These are phyloP conservation scores for Porites rus DNA, from an alignment of 92 coral and sea anemone species.

Conservation along the genomic window DNA sequence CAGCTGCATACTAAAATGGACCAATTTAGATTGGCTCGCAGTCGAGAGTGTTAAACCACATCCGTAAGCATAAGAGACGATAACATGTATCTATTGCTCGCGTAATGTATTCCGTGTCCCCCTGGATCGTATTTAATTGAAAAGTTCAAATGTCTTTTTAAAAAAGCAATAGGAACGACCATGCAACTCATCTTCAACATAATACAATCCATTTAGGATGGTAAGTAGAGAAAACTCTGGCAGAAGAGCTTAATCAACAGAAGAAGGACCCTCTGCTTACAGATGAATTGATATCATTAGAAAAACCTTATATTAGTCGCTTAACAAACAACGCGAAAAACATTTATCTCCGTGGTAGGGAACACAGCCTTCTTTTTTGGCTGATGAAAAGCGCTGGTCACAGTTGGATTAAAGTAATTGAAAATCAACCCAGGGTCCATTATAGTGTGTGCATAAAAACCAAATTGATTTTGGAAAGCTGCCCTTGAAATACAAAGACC, in stretches of 20 bases:
- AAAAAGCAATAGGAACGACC: background rate
- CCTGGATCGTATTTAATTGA: slow-evolving; percentile 12
- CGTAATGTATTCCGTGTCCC: background rate
- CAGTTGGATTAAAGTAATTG: slow-evolving; percentile 16
- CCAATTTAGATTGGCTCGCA: slow-evolving; percentile 27
- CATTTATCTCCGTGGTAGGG: background rate
- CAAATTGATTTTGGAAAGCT: background rate
- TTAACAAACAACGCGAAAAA: slow-evolving; percentile 29
- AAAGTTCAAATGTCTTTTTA: background rate
- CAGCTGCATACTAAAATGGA: slow-evolving; percentile 36
- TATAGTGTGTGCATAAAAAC: background rate
- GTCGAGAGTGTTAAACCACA: slow-evolving; percentile 36
- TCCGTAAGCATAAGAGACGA: slow-evolving; percentile 17
- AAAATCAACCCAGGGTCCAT: background rate
- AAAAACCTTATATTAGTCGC: slow-evolving; percentile 22
- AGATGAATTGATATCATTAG: slow-evolving; percentile 9
- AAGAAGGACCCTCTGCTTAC: background rate
- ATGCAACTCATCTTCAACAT: background rate
- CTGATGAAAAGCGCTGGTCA: slow-evolving; percentile 9
- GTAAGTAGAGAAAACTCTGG: background rate
- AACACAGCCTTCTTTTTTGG: background rate
- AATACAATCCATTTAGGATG: background rate
- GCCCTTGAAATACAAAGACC: background rate
- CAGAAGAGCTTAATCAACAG: background rate
- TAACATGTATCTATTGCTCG: slow-evolving; percentile 11